Base-by-base conservation (phyloP, 2,797 vertebrate species). In the Gallinago stenura region DNA sequence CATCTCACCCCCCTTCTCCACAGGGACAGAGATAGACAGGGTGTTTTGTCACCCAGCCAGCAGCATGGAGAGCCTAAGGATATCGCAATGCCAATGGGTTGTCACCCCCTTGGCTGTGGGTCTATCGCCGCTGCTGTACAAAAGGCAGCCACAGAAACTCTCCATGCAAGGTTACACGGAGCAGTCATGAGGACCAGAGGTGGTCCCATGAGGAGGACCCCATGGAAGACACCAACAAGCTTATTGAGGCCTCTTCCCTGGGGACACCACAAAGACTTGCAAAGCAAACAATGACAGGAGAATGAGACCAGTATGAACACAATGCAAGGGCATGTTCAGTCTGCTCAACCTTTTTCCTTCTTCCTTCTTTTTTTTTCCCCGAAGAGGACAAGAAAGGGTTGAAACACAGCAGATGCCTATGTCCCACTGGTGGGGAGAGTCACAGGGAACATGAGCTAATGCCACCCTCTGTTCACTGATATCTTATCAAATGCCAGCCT, bases 1-100 rank as follows among this genome's bases (percentile, higher is more conserved):
- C 21, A n/a, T 19, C 45, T 64, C 57, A 46, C 8, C 2, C 35
- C 12, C 2, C 1, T 3, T 4, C 28, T 43, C 28, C 3, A 0
- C 24, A 24, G 26, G 39, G 33, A 31, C 24, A 50, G 57, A 54
- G 35, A 10, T 15, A 28, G 24, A 21, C 5, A 4, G 12, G 41
- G 35, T 5, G 7, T 2, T 8, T 21, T 33, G 31, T 25, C 41
- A n/a, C 26, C 10, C 46, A 61, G 6, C 15, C 17, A 45, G n/a
- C 41, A 77, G 53, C 61, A 51, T 0, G 0, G 15, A 71, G 13
- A 82, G 19, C 8, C 58, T 66, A 76, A 87, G 35, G 25, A 10
- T 50, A 76, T 33, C 33, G 17, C 39, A 3, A 5, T 56, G 30
- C 19, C n/a, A 26, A 12, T 6, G 21, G 1, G 0, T 10, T 58